A percentile compares a stretch with the other conserved stretches of the same genome.
These are phyloP conservation scores for Meloidogyne hapla DNA, from an alignment of 1,140 invertebrate species.

Conservation along the genomic window DNA sequence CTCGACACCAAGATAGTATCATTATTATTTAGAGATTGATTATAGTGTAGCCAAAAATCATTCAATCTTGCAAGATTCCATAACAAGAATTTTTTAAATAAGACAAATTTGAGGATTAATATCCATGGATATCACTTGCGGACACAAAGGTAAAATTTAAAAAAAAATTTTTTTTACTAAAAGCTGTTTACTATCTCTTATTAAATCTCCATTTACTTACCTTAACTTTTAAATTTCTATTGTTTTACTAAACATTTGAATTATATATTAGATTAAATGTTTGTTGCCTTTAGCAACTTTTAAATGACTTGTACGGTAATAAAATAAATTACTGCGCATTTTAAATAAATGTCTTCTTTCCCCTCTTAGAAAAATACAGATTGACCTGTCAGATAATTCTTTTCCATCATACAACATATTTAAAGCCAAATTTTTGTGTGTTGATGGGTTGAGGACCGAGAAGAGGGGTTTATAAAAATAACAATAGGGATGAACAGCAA, in stretches of 20 bases:
- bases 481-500: neutral
- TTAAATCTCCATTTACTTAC: too few relatives aligned
- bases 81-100: too few relatives aligned
- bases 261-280: neutral
- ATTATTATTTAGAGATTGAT: too few relatives aligned
- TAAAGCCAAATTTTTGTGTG: neutral
- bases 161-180: too few relatives aligned
- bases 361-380: neutral
- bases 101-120: neutral
- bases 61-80: too few relatives aligned
- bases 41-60: too few relatives aligned
- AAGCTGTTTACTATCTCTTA: too few relatives aligned
- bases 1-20: too few relatives aligned
- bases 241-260: neutral
- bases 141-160: too few relatives aligned
- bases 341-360: neutral
- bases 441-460: neutral
- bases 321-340: neutral
- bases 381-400: conserved; percentile 1
- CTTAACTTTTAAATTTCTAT: neutral
- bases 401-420: neutral
- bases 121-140: neutral
- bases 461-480: neutral
- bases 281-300: neutral
- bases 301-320: neutral